Evolutionary conservation across 2,113 vertebrate species (phyloP), one percentile per base, ranked within the genome.

Genomic region (Gambusia affinis): DNA sequence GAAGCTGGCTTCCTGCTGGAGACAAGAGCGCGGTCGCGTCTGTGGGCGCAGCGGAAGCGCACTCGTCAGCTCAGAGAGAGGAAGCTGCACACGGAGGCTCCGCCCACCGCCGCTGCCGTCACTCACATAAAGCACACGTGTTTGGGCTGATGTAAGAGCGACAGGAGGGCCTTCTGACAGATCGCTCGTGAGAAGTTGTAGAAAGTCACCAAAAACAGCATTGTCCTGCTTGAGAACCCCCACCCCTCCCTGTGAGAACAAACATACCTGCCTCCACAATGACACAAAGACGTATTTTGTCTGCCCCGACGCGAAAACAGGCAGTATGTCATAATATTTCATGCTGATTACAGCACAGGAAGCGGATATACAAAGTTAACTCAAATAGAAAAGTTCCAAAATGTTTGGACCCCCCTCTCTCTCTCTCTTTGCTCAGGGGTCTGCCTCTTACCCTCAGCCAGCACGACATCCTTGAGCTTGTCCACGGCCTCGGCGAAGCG

Each of bases 401-500:
- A 70, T 8, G 65, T 67, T 76, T 75, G 71, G 67, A 33, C 19
- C 6, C 37, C 63, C 12, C 35, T 78, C 22, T 4, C 31, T 37
- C 35, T 11, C 10, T 11, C 35, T 37, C 35, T 31, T 35, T 47
- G 44, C 44, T 47, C 17, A 17, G 51, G 22, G 51, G 51, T 57
- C 24, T 29, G 44, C 31, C 8, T 44, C 70, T 87, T 91, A 98
- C 97, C 97, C 0, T 98, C 97, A 0, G 75, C 87, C 63, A 97
- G 81, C 60, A 98, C 96, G 29, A 96, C 90, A 0, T 98, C 97
- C 89, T 96, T 96, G 82, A 99, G 96, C 31, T 97, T 98, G 89
- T 98, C 97, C 82, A 99, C 94, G 0, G 95, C 95, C 2, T 99
- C 96, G 0, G 97, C 97, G 0, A 99, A 98, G 29, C 96, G 95